A percentile compares a stretch with the other conserved stretches of the same genome.
Evolutionary conservation across 2,797 vertebrate species (phyloP).

Genomic region (Poeciliopsis paucimaculata): DNA sequence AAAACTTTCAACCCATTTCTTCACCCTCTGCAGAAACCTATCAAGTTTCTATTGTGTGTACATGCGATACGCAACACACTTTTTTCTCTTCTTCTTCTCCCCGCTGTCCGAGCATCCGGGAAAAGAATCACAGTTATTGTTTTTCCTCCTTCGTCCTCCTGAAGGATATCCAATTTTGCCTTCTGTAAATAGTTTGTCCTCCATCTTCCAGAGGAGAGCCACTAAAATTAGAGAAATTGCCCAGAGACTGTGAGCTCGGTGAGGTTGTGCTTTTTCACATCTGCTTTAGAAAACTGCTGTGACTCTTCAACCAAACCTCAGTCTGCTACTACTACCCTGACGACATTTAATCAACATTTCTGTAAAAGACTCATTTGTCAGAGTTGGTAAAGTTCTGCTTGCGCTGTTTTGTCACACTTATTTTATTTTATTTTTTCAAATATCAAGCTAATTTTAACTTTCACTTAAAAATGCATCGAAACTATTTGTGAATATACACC

Average conservation of each 20-base stretch:
- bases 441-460: background rate
- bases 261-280: background rate
- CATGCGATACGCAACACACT: background rate
- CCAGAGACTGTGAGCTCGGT: background rate
- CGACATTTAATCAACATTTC: background rate
- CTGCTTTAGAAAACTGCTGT: background rate
- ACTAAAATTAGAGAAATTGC: slow-evolving; percentile 16
- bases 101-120: background rate
- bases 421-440: too few relatives aligned
- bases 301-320: background rate
- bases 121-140: background rate
- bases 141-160: slow-evolving; percentile 30
- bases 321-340: background rate
- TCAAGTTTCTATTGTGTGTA: background rate
- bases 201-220: slow-evolving; percentile 51
- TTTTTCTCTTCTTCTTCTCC: background rate
- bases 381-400: background rate
- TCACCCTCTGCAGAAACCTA: background rate
- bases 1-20: background rate
- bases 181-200: slow-evolving; percentile 62
- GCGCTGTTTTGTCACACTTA: background rate
- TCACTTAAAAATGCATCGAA: background rate
- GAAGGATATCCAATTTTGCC: slow-evolving; percentile 64
- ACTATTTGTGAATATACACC: background rate
- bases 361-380: background rate